phyloP scores from a whole-genome alignment of 2,888 invertebrate species.

The Digitonthophagus gazella region DNA sequence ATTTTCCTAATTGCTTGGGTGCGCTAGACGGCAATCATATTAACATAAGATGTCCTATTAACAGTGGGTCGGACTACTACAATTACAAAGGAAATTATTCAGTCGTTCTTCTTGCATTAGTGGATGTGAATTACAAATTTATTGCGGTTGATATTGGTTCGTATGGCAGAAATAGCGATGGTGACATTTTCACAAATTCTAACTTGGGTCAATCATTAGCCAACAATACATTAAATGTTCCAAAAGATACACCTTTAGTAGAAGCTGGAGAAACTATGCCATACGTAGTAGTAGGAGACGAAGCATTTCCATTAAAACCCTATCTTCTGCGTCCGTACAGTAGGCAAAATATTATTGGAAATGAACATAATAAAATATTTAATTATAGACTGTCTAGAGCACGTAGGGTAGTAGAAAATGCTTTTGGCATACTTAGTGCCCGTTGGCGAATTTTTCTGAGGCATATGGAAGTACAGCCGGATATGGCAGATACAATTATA shows the following conservation, averaged over 20 bases:
- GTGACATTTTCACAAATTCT: conserved; percentile 1
- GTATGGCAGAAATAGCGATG: conserved; percentile 24
- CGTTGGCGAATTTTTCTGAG: conserved; percentile 14
- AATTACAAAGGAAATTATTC: conserved; percentile 32
- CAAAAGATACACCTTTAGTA: conserved; percentile 2
- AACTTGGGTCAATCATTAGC: conserved; percentile 1
- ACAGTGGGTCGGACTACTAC: conserved; percentile 18
- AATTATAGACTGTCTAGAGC: conserved; percentile 21
- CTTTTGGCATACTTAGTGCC: conserved; percentile 7
- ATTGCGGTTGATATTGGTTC: conserved; percentile 27
- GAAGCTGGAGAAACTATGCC: conserved; percentile 18
- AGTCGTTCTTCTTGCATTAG: conserved; percentile 30
- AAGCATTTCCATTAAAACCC: conserved; percentile 20
- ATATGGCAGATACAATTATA: conserved; percentile 6
- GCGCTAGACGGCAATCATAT: conserved; percentile 9
- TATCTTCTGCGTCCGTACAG: conserved; percentile 20
- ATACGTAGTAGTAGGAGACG: conserved; percentile 20
- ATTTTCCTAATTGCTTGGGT: conserved; percentile 31
- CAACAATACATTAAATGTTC: conserved; percentile 16
- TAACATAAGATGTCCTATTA: conserved; percentile 25
- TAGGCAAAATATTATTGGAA: conserved; percentile 10
- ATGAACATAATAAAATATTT: conserved; percentile 21
- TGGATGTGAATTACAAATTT: conserved; percentile 31
- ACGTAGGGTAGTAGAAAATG: conserved; percentile 19
- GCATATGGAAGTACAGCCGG: conserved; percentile 15